These are phyloP conservation scores for Eupithecia tripunctaria DNA, from an alignment of 2,888 invertebrate genomes.

Conservation along the genomic window DNA sequence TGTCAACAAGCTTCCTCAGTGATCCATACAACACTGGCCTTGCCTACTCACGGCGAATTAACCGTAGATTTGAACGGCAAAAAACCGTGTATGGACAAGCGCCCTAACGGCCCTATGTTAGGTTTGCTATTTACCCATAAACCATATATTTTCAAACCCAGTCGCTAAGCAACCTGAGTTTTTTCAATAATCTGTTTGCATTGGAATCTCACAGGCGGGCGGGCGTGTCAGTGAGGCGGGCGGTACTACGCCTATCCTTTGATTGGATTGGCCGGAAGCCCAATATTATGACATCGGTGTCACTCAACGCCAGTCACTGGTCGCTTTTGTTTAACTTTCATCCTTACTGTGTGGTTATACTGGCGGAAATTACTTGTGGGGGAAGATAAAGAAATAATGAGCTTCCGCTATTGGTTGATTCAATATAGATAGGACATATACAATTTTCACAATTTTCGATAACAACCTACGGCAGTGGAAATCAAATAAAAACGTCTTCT, in stretches of 20 bases:
- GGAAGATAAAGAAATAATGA: conserved; percentile 36
- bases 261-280: conserved; percentile 66
- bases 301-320: conserved; percentile 66
- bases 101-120: not conserved
- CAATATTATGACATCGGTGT: conserved; percentile 76
- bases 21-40: too few species aligned
- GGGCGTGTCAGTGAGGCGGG: conserved; percentile 49
- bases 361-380: conserved; percentile 42
- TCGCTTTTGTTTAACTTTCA: conserved; percentile 34
- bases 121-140: conserved; percentile 1
- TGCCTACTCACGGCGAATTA: too few species aligned
- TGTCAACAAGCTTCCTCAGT: too few species aligned
- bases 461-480: not conserved
- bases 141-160: not conserved
- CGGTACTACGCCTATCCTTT: conserved; percentile 57
- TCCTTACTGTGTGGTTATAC: conserved; percentile 35
- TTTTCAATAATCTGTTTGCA: conserved; percentile 9
- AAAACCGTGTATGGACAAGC: too few species aligned
- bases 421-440: not conserved
- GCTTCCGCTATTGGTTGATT: conserved; percentile 64
- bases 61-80: too few species aligned
- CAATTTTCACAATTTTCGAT: not conserved
- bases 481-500: not conserved
- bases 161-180: conserved; percentile 54
- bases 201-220: conserved; percentile 54